Evolutionary conservation across 2,888 invertebrate genomes (phyloP), one percentile per base, ranked within the genome.

Genomic region (Craniophora ligustri): DNA sequence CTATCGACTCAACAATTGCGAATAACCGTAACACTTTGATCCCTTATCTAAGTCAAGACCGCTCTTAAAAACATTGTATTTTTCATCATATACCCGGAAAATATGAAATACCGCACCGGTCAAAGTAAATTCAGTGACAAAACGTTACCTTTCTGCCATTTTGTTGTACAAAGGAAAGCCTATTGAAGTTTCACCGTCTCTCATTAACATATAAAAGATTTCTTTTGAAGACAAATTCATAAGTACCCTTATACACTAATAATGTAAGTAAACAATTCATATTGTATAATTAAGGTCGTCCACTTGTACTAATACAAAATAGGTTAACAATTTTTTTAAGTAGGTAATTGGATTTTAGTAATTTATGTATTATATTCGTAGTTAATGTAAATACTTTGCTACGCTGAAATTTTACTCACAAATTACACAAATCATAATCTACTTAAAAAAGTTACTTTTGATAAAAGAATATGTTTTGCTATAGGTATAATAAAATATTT

Each of bases 11-110:
- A 28, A 34, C 19, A n/a, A 34, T 35, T 5, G 4, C 11, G 6
- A 26, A 46, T 18, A 36, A 34, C 13, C 30, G 19, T 31, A 46
- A 35, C 21, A 15, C 45, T 45, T 65, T 60, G 61, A 63, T 66
- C 53, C 46, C 23, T 36, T 26, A 15, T 5, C 6, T 3, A 5
- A 48, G 11, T 55, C 31, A 48, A 34, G 18, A 10, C 14, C 16
- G 21, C 21, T 61, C 10, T 11, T 5, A 3, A 21, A 7, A 23
- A 36, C 23, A 13, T 32, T 28, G 19, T 2, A 15, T 32, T 14
- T 54, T 10, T 14, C 15, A 40, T 35, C 6, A 31, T 39, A 62
- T 23, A 11, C 19, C 16, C 23, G 15, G 26, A 26, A 39, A 28
- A 5, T 34, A 34, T 13, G 44, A 7, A 14, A 39, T 31, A 40